These are phyloP conservation scores for Montipora capitata DNA, from an alignment of 92 coral and sea anemone genomes.

Conservation along the genomic window DNA sequence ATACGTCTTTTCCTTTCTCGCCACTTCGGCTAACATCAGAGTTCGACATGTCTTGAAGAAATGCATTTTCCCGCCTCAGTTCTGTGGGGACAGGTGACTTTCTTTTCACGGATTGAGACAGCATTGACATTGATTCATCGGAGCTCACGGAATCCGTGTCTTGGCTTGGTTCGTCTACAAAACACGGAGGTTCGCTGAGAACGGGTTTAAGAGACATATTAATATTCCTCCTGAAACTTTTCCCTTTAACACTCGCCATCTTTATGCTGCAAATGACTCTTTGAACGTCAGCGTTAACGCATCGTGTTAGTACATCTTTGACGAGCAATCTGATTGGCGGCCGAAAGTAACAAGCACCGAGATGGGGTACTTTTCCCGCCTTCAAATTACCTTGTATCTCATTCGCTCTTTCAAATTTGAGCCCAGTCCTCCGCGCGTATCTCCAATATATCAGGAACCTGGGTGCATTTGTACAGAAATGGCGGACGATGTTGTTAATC, in stretches of 20 bases:
- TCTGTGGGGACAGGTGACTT: constrained; percentile 13
- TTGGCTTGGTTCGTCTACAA: not conserved
- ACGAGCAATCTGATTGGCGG: not conserved
- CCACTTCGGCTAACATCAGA: constrained; percentile 5
- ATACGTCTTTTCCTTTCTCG: constrained; percentile 10
- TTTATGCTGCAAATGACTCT: not conserved
- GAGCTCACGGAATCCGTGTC: constrained; percentile 13
- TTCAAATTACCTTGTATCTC: not conserved
- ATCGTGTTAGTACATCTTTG: not conserved
- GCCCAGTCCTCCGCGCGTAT: not conserved
- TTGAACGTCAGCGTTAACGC: not conserved
- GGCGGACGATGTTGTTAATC: constrained; percentile 28
- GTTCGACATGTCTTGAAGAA: constrained; percentile 6
- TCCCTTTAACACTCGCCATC: not conserved
- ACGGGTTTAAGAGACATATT: no score
- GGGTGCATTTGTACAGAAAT: not conserved
- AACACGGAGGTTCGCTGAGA: not conserved
- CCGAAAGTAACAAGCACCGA: not conserved
- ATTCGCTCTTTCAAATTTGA: not conserved
- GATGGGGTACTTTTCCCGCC: constrained; percentile 3
- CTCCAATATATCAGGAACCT: not conserved
- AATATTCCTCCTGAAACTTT: not conserved
- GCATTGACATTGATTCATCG: constrained; percentile 1
- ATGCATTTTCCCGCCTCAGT: constrained; percentile 20
- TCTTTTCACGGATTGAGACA: constrained; percentile 1